These are phyloP conservation scores for Penaeus monodon DNA, from an alignment of 2,888 invertebrate species.

Conservation along the genomic window DNA sequence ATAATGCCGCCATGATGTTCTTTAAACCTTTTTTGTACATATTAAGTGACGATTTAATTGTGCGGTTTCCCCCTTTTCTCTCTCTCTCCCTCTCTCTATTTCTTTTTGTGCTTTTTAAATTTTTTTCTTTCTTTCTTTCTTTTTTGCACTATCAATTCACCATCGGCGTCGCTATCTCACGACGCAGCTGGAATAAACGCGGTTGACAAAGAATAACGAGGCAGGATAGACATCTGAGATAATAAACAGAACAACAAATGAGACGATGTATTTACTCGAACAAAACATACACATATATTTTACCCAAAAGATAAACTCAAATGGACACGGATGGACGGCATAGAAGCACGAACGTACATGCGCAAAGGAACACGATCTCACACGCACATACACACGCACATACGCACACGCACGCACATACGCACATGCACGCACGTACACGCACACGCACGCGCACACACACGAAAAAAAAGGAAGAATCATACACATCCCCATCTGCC, in stretches of 20 bases:
- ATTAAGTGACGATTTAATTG: not conserved
- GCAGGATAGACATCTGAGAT: no score
- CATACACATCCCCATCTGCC: slow-evolving; percentile 2
- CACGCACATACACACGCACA: slow-evolving; percentile 24
- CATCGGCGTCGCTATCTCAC: not conserved
- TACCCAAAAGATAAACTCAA: not conserved
- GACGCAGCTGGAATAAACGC: no score
- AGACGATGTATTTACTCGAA: no score
- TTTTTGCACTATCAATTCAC: not conserved
- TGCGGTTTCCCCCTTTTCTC: not conserved
- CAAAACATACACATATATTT: not conserved
- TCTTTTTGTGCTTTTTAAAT: not conserved
- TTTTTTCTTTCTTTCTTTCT: not conserved
- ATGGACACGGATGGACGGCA: not conserved
- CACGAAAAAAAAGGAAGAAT: no score
- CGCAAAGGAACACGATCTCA: not conserved
- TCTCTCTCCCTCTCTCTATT: not conserved
- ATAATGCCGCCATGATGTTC: no score
- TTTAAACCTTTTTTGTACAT: no score
- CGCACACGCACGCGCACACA: not conserved
- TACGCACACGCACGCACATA: slow-evolving; percentile 33
- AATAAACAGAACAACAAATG: no score
- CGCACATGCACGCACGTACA: slow-evolving; percentile 19
- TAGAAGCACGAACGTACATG: not conserved
- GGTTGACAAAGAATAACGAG: no score